Evolutionary conservation across 2,888 invertebrate species (phyloP).

Genomic region (Hypolimnas misippus): DNA sequence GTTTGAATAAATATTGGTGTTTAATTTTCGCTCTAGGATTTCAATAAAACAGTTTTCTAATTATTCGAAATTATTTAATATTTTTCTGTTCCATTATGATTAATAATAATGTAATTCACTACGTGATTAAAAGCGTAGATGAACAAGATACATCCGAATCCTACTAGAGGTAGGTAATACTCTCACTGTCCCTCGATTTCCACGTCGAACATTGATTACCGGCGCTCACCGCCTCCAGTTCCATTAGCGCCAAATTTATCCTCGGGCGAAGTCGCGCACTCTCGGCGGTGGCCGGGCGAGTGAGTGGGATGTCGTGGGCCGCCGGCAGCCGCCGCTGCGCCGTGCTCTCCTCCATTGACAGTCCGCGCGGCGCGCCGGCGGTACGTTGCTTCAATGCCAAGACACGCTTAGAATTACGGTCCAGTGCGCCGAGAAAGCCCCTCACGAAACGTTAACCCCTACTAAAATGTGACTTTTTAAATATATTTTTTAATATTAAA

Average conservation of each 20-base stretch:
- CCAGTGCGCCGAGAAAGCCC: conserved; percentile 55
- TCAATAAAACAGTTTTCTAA: too few relatives aligned
- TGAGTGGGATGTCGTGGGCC: conserved; percentile 60
- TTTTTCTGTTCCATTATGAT: too few relatives aligned
- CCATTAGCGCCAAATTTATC: conserved; percentile 82
- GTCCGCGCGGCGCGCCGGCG: conserved; percentile 52
- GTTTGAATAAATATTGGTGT: too few relatives aligned
- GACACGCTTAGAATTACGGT: conserved; percentile 50
- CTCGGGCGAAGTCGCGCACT: conserved; percentile 72
- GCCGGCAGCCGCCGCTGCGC: conserved; percentile 20
- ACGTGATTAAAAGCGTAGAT: not conserved
- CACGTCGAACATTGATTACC: conserved; percentile 79
- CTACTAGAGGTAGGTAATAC: conserved; percentile 46
- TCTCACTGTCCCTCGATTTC: conserved; percentile 66
- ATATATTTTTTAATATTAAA: conserved; percentile 17
- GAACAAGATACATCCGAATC: conserved; percentile 33
- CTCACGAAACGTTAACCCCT: conserved; percentile 56
- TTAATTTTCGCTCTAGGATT: too few relatives aligned
- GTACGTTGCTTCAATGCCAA: conserved; percentile 53
- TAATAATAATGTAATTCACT: not conserved
- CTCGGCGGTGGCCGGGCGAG: conserved; percentile 65
- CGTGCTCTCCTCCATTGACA: conserved; percentile 47
- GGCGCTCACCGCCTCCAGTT: conserved; percentile 71
- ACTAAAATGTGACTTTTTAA: conserved; percentile 60
- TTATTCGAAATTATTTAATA: too few relatives aligned